Evolutionary conservation across 2,888 invertebrate species (phyloP), one percentile per base, ranked within the genome.

Genomic region (Lamellibrachia columna): DNA sequence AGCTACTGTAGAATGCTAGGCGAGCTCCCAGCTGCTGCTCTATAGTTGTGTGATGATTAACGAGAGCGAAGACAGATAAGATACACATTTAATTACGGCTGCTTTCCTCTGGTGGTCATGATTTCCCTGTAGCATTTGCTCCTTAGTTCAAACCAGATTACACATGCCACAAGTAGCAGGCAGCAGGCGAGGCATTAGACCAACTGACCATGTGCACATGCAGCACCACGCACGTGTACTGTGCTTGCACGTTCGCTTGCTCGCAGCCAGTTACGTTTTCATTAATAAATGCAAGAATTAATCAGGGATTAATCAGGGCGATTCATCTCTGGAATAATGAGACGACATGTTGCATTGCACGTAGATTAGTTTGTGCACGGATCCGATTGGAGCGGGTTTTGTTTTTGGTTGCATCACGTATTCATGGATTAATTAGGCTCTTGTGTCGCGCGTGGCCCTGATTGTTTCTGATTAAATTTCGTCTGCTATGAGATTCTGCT

Each of bases 251-350:
- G 9, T 9, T 7, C 55, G 75, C 22, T n/a, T n/a, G 75, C 22
- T n/a, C 75, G 22, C 75, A 22, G n/a, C 22, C 75, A 22, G 75
- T 75, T 22, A 75, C 15, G 75, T 75, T 75, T 75, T 75, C 75
- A 75, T 75, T 75, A 75, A 75, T 75, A 75, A 75, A 75, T 75
- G 75, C 75, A 75, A n/a, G 75, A n/a, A 75, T 75, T 75, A 75
- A 75, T 75, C 75, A n/a, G 75, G 6, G 75, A 75, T 75, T 75
- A 75, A 75, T 75, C 75, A 75, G 75, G 75, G 75, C 75, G 75
- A 75, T 75, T 75, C 75, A 75, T 75, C 75, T 75, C 75, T 40
- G 75, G 75, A 75, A 75, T 75, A 75, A 75, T 75, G 22, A 75
- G 75, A 15, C 75, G 22, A 22, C 75, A 75, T 75, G n/a, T 75